A percentile compares a stretch with the other conserved stretches of the same genome.
These are phyloP conservation scores for Ispidina picta DNA, from an alignment of 2,797 vertebrate genomes.

Conservation along the genomic window DNA sequence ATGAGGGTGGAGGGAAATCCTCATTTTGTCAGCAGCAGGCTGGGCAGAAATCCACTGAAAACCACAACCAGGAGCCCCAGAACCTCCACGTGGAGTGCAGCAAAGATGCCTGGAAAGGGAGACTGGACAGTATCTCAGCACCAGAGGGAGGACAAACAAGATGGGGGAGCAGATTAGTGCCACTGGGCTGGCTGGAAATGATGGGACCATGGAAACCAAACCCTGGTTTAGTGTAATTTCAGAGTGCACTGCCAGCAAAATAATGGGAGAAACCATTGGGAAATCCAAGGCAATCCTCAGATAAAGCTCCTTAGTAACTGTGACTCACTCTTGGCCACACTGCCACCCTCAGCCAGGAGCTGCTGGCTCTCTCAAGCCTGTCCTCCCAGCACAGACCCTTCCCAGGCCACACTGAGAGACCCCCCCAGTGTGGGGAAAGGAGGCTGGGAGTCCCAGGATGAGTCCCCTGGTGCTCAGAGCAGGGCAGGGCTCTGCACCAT, in stretches of 20 bases:
- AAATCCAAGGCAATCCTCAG: not conserved
- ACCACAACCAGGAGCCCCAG: not conserved
- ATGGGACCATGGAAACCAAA: not conserved
- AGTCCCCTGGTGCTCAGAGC: not conserved
- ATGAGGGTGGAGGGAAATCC: not conserved
- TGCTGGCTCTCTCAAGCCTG: not conserved
- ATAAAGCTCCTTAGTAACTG: not conserved
- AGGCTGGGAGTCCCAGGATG: not conserved
- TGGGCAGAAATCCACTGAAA: conserved; percentile 5
- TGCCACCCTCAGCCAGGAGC: not conserved
- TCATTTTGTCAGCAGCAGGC: not conserved
- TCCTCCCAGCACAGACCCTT: not conserved
- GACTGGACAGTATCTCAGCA: not conserved
- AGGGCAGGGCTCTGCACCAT: not conserved
- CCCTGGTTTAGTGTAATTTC: not conserved
- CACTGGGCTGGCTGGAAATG: not conserved
- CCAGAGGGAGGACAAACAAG: not conserved
- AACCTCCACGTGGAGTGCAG: not conserved
- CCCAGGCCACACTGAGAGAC: not conserved
- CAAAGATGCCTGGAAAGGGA: not conserved
- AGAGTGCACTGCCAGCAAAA: not conserved
- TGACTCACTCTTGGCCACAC: not conserved
- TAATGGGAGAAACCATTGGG: not conserved
- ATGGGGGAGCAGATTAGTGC: not conserved
- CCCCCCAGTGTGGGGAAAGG: fast-evolving